phyloP scores from a whole-genome alignment of 2,797 vertebrate species.

The Eulemur mongoz region DNA sequence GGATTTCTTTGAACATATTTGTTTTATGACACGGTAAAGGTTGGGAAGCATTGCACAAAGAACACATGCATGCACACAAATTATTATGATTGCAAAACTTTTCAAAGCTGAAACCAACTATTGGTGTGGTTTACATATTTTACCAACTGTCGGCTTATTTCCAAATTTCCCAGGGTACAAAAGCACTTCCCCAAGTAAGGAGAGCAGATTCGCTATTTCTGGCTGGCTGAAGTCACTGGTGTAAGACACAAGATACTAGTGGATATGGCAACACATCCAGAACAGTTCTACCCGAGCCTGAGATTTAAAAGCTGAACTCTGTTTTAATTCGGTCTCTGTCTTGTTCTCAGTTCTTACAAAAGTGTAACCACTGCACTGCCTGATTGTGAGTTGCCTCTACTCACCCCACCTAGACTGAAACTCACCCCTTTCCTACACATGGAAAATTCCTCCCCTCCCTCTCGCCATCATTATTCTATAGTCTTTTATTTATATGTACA shows the following conservation, averaged over 20 bases:
- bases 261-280: constrained; percentile 36
- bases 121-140: background rate
- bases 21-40: background rate
- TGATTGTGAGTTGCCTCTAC: background rate
- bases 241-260: background rate
- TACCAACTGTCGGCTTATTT: background rate
- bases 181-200: background rate
- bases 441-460: background rate
- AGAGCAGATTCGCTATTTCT: constrained; percentile 9
- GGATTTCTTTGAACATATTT: background rate
- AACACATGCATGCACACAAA: background rate
- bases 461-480: background rate
- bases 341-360: background rate
- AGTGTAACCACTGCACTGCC: background rate
- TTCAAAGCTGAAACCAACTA: background rate
- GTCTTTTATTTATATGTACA: background rate
- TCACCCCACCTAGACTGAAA: background rate
- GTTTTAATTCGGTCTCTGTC: background rate
- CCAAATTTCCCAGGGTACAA: background rate
- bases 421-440: background rate
- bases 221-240: background rate
- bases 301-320: constrained; percentile 35
- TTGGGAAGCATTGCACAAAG: background rate
- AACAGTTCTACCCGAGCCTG: constrained; percentile 38
- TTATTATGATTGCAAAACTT: background rate